Evolutionary conservation across 2,797 vertebrate genomes (phyloP), one percentile per base, ranked within the genome.

Genomic region (Distichodus sexfasciatus): DNA sequence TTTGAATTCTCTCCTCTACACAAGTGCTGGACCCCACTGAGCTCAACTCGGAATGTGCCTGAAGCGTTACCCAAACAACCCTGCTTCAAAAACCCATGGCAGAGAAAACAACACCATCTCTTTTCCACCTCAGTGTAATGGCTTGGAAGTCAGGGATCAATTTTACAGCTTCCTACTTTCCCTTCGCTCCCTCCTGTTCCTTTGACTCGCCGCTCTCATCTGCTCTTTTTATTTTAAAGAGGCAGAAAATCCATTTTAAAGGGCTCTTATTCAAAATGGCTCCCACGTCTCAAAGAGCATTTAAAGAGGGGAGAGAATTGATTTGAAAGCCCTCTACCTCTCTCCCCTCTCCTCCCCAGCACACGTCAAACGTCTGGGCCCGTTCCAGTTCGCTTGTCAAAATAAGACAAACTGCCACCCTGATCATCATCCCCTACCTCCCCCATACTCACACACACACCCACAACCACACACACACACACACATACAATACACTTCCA

Each of bases 211-310:
- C 44, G 33, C 38, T 74, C 75, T 82, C 79, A 69, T 63, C 55
- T 33, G 41, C 44, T 57, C 36, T 83, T 76, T 76, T 81, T 83
- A n/a, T 79, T 75, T 81, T 85, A 83, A 87, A 83, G 77, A 82
- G 71, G 83, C 68, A 84, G 82, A 86, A 89, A 88, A 91, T 90
- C 84, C 54, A 88, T 91, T 90, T 88, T 78, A 88, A 86, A 79
- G 81, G 82, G 28, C 74, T 76, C 48, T 80, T 36, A 19, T 60
- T 51, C 41, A 86, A 87, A 86, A 77, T 77, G 78, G 47, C 85
- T 76, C 77, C 75, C 79, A 82, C 19, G 80, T 53, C 61, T 43
- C 46, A 36, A 21, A 48, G 26, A 51, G 24, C 38, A 23, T 76
- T 59, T 72, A 66, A 75, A 69, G 66, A 74, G 55, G 70, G 64